Base-by-base conservation (phyloP, 2,797 vertebrate genomes). In the Todus mexicanus region DNA sequence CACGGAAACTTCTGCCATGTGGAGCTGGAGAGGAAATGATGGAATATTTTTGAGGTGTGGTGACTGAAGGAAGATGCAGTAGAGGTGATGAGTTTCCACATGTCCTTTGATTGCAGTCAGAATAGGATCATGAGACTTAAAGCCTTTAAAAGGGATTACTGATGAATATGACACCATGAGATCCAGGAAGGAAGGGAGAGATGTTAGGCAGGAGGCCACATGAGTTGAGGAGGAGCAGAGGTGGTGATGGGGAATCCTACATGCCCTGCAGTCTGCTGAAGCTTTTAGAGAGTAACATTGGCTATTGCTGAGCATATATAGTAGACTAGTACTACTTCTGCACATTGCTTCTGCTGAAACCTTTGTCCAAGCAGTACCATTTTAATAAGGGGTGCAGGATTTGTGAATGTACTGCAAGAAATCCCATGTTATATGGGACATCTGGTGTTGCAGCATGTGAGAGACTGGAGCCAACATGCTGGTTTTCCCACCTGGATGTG, bases 321-420 rank as follows among this genome's bases (percentile, higher is more conserved):
- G 15, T 43, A 66, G 59, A 5, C 20, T 51, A 37, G 20, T 21
- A 42, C 19, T 33, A 5, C 29, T 31, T 79, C 59, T 76, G 31
- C 40, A 66, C 20, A 1, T 38, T 38, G 26, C 19, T 76, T 18
- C 68, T 90, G 77, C 60, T 64, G 68, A 53, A 82, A n/a, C 33
- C 31, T 81, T 61, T 78, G 35, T 54, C 53, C 42, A 60, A 54
- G 31, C 15, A 53, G 66, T 18, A 35, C 4, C 6, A 8, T 84
- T 84, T 88, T 40, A 76, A 42, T 33, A 38, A 64, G 45, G 37
- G n/a, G 16, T 3, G 1, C 4, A 16, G 29, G 64, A 42, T 79
- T 90, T 90, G 29, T 77, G 92, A 71, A 84, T 42, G 68, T 57
- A 25, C 45, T 57, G 1, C 40, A 84, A 75, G 93, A 85, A 92